phyloP scores from a whole-genome alignment of 2,888 invertebrate species.

The Cacoxenus indagator region DNA sequence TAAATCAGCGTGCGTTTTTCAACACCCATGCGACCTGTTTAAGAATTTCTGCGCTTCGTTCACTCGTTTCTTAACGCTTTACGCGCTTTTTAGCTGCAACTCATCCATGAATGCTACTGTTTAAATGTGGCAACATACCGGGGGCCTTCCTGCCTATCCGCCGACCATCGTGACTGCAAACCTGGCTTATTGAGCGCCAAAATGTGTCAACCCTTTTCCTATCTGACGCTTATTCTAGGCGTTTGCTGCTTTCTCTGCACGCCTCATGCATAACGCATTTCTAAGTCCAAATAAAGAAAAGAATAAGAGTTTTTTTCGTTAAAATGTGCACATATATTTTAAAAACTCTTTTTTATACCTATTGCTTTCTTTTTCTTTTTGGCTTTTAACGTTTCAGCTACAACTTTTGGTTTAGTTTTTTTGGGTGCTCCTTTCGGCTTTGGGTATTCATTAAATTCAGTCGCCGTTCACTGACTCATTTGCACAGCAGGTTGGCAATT shows the following conservation, averaged over 20 bases:
- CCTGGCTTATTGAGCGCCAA: conserved; percentile 53
- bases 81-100: conserved; percentile 13
- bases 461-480: conserved; percentile 2
- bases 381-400: not conserved
- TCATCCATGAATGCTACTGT: conserved; percentile 29
- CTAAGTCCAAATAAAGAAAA: conserved; percentile 52
- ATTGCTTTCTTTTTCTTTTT: conserved; percentile 42
- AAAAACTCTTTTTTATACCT: conserved; percentile 32
- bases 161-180: not conserved
- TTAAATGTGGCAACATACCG: conserved; percentile 4
- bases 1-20: not conserved
- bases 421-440: not conserved
- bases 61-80: not conserved
- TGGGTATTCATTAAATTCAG: conserved; percentile 51
- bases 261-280: conserved; percentile 62
- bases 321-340: not conserved
- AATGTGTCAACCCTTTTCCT: conserved; percentile 53
- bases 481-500: not conserved
- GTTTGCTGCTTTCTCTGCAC: not conserved
- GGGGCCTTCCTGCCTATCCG: not conserved
- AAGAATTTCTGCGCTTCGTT: not conserved
- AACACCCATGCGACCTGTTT: not conserved
- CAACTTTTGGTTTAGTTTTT: conserved; percentile 10
- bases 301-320: not conserved
- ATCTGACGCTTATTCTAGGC: conserved; percentile 9